Conservation (phyloP, 2,113 vertebrate genomes). For the Sylvietta virens region DNA sequence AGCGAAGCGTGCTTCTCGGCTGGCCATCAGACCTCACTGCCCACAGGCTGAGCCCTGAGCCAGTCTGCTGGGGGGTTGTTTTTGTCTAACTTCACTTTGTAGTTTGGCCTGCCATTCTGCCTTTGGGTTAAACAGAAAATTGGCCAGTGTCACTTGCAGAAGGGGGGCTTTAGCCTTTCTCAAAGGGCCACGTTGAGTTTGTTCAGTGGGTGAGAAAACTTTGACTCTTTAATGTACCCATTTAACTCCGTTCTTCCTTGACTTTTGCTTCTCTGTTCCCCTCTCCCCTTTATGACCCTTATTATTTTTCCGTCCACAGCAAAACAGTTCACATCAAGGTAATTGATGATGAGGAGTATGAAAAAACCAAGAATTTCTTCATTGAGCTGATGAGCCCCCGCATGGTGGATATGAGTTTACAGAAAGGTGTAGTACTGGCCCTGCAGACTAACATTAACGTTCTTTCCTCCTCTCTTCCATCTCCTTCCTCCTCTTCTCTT, state of each 20-base stretch:
- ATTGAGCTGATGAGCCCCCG: slow-evolving; percentile 82
- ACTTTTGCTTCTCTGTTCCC: slow-evolving; percentile 44
- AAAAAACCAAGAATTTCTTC: slow-evolving; percentile 86
- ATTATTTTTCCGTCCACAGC: slow-evolving; percentile 83
- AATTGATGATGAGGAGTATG: slow-evolving; percentile 87
- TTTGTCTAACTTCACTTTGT: neutral
- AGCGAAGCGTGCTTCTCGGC: neutral
- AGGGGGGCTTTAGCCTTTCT: neutral
- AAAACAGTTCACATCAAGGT: slow-evolving; percentile 85
- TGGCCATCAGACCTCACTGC: neutral
- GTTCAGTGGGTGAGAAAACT: slow-evolving; percentile 42
- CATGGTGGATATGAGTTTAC: slow-evolving; percentile 87
- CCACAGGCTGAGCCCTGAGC: neutral
- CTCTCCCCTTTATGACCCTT: slow-evolving; percentile 73
- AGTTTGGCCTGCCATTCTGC: neutral
- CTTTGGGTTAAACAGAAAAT: neutral
- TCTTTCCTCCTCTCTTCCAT: slow-evolving; percentile 61
- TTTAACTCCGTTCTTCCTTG: slow-evolving; percentile 38
- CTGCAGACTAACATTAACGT: slow-evolving; percentile 72
- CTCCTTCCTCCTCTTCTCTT: slow-evolving; percentile 27
- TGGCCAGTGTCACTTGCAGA: neutral
- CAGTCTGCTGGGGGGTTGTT: neutral
- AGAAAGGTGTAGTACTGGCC: slow-evolving; percentile 85
- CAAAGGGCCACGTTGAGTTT: neutral
- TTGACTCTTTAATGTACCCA: slow-evolving; percentile 49